Evolutionary conservation across 2,113 vertebrate genomes (phyloP), one percentile per base, ranked within the genome.

Genomic region (Forbesichthys papilliferus): DNA sequence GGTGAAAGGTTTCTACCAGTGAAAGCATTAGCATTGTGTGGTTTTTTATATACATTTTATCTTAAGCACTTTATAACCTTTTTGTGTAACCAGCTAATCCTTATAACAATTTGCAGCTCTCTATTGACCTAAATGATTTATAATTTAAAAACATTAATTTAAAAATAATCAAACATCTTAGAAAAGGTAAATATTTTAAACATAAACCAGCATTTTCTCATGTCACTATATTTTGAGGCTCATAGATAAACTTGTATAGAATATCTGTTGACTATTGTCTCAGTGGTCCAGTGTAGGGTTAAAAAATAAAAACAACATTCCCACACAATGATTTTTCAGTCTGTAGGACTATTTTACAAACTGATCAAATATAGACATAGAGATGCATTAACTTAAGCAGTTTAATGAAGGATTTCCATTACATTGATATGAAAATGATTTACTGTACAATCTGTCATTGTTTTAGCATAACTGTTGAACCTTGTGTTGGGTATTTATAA

Each of bases 351-450:
- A 73, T 77, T 78, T 69, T 48, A 66, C 62, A 71, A 58, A 49
- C 58, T 56, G 71, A 79, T 69, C 65, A 65, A 70, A 81, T 65
- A 66, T 75, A 66, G 61, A 60, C 78, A 64, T 71, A 78, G 61
- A 7, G 42, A 64, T 66, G 71, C 1, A 33, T 66, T 61, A 61
- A 73, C 72, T 63, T 74, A 58, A 86, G 57, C 70, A 67, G 82
- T 80, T 46, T 78, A 75, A 86, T 83, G 81, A 87, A 90, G 84
- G 82, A 79, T 81, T 71, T 65, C 69, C 77, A 75, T 80, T 92
- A 90, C 93, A 92, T 94, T 92, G 89, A 91, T 95, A 92, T 93
- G 93, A 95, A 93, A 95, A 94, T 92, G 91, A 86, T 93, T 93
- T 94, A 87, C 65, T 66, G 71, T 86, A 71, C 86, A 89, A 87